Percentiles rank a stretch among this genome's conserved stretches.
These are phyloP conservation scores for Tenthredo distinguenda DNA, from an alignment of 2,888 invertebrate genomes.

Conservation along the genomic window DNA sequence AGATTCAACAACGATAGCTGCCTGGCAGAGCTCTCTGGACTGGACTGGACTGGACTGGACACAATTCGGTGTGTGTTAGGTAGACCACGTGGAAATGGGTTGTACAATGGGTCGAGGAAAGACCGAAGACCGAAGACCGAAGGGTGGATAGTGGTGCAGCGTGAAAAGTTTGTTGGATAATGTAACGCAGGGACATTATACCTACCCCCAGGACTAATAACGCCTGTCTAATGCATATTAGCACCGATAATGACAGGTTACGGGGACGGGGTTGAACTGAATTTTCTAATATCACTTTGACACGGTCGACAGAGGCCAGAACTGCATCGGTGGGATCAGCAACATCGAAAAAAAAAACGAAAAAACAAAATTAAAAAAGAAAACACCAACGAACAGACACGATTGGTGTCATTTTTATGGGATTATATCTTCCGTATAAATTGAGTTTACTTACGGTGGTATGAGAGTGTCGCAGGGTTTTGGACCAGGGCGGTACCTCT, in stretches of 20 bases:
- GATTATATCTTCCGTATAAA: neutral
- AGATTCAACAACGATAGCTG: constrained; percentile 68
- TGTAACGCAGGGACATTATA: constrained; percentile 66
- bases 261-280: constrained; percentile 8
- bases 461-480: neutral
- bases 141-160: neutral
- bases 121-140: neutral
- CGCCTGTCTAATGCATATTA: constrained; percentile 65
- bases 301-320: constrained; percentile 17
- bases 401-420: neutral
- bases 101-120: neutral
- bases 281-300: constrained; percentile 57
- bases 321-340: neutral
- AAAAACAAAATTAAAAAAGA: too few species aligned
- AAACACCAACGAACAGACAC: neutral
- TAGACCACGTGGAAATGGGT: neutral
- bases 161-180: constrained; percentile 52
- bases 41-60: constrained; percentile 23
- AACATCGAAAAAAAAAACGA: neutral
- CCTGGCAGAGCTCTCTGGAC: constrained; percentile 56
- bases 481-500: neutral
- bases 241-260: constrained; percentile 62
- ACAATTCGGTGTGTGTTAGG: neutral
- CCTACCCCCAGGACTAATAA: constrained; percentile 65
- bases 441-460: neutral